A percentile compares a stretch with the other conserved stretches of the same genome.
Conservation (phyloP, 53 echinoderm and acorn worm species). For the Holothuria leucospilota region DNA sequence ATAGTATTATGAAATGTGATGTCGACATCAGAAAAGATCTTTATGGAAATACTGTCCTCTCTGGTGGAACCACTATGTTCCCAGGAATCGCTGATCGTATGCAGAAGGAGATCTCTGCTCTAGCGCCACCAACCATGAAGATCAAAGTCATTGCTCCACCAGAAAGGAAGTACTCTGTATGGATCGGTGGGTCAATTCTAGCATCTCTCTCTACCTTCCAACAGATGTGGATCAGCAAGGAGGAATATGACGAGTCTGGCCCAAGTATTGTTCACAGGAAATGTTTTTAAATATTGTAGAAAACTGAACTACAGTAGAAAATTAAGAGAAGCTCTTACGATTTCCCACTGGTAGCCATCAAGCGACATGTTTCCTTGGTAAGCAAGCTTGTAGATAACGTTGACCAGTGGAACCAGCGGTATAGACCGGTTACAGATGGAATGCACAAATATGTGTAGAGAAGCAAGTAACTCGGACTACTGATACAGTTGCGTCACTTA, state of each 20-base stretch:
- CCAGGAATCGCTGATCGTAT: slow-evolving; percentile 93
- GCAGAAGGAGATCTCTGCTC: slow-evolving; percentile 95
- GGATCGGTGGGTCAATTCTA: slow-evolving; percentile 71
- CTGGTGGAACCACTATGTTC: slow-evolving; percentile 95
- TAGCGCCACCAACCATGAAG: slow-evolving; percentile 82
- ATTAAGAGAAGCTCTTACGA: no score
- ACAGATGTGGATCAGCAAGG: slow-evolving; percentile 69
- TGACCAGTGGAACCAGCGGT: no score
- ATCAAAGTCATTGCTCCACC: slow-evolving; percentile 66
- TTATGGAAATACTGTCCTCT: slow-evolving; percentile 93
- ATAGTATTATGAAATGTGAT: slow-evolving; percentile 97
- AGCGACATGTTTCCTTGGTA: no score
- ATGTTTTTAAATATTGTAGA: not conserved
- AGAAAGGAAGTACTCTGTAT: slow-evolving; percentile 64
- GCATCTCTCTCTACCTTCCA: slow-evolving; percentile 67
- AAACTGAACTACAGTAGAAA: not conserved
- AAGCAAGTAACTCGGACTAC: no score
- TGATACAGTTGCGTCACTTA: no score
- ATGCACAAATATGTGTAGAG: no score
- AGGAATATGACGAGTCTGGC: slow-evolving; percentile 59
- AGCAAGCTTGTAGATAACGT: no score
- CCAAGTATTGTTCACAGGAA: no score
- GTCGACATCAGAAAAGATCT: slow-evolving; percentile 95
- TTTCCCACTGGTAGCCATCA: no score
- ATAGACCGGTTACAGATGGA: no score